Percentiles rank a stretch among this genome's conserved stretches.
These are phyloP conservation scores for Perithous albicinctus DNA, from an alignment of 2,888 invertebrate species.

Conservation along the genomic window DNA sequence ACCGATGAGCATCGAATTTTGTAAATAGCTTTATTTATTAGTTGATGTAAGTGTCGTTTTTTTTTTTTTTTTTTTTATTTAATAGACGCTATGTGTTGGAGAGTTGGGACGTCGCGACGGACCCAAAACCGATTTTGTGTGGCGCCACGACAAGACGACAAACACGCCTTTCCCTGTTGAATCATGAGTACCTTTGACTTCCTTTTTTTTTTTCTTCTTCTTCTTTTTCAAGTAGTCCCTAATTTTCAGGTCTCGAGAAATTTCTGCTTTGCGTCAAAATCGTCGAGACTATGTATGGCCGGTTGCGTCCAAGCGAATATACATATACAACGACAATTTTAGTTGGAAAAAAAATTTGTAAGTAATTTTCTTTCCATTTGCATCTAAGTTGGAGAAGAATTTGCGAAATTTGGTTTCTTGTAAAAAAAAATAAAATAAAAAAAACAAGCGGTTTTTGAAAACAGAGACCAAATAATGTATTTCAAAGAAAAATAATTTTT, in stretches of 20 bases:
- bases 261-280: background rate
- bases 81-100: background rate
- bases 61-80: background rate
- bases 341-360: background rate
- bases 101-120: background rate
- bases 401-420: too few species aligned
- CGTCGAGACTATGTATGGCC: background rate
- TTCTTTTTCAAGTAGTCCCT: background rate
- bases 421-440: too few species aligned
- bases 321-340: too few species aligned
- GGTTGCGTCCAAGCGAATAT: background rate
- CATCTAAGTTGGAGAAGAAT: too few species aligned
- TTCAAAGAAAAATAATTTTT: too few species aligned
- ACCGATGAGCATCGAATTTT: background rate
- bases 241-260: background rate
- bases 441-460: too few species aligned
- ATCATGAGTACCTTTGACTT: constrained; percentile 2
- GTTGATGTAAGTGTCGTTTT: background rate
- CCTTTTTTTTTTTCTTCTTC: too few species aligned
- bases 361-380: too few species aligned
- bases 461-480: too few species aligned
- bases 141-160: background rate
- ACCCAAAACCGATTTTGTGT: background rate
- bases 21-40: background rate
- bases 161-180: background rate